A percentile compares a stretch with the other conserved stretches of the same genome.
Conservation (phyloP, 2,888 invertebrate genomes). For the Polyploca ridens region DNA sequence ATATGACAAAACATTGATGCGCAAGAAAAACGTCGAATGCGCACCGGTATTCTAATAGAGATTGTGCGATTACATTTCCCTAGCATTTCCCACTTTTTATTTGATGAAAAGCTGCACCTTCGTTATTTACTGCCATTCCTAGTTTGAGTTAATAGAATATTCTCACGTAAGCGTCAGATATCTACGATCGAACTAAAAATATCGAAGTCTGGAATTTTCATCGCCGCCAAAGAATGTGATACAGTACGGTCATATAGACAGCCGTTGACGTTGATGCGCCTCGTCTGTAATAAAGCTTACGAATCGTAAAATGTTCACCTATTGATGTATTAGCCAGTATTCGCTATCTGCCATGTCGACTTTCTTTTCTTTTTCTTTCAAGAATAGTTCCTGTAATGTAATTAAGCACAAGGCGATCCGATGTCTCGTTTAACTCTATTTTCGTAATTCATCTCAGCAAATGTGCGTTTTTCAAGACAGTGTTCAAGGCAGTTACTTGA, state of each 20-base stretch:
- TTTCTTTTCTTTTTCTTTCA: constrained; percentile 13
- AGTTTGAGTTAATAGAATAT: constrained; percentile 45
- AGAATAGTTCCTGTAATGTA: constrained; percentile 43
- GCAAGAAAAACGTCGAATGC: background rate
- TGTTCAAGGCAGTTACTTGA: constrained; percentile 57
- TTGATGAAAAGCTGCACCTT: constrained; percentile 45
- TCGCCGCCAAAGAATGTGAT: constrained; percentile 54
- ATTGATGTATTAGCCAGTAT: constrained; percentile 45
- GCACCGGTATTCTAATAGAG: background rate
- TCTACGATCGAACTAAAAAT: constrained; percentile 58
- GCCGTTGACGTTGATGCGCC: constrained; percentile 51
- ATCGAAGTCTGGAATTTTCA: constrained; percentile 59
- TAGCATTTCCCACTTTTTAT: constrained; percentile 41
- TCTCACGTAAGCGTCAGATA: constrained; percentile 53
- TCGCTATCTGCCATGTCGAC: constrained; percentile 32
- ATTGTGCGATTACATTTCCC: constrained; percentile 36
- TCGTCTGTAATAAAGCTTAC: constrained; percentile 47
- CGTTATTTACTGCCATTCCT: constrained; percentile 41
- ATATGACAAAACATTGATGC: background rate
- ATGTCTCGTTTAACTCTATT: constrained; percentile 52
- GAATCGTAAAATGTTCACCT: constrained; percentile 55
- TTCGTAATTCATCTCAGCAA: constrained; percentile 48
- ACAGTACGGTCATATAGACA: constrained; percentile 44
- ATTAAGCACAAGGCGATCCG: constrained; percentile 68
- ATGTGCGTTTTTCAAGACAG: constrained; percentile 51